These are phyloP conservation scores for Carassius gibelio DNA, from an alignment of 2,113 vertebrate species.

Conservation along the genomic window DNA sequence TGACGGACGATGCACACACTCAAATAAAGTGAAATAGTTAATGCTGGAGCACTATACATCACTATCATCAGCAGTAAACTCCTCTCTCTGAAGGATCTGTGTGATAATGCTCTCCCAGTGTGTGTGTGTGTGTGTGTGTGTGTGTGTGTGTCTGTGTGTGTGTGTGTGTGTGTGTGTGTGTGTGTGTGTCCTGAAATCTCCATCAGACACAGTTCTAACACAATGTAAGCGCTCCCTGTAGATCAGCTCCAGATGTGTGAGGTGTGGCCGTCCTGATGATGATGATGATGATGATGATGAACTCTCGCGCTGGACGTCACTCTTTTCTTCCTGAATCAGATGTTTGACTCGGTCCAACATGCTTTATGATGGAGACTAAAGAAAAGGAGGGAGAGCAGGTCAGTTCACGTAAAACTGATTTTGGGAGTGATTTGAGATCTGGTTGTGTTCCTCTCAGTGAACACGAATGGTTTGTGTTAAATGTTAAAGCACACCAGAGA, in stretches of 20 bases:
- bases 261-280: background rate
- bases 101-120: slow-evolving; percentile 42
- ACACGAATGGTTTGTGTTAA: slow-evolving; percentile 70
- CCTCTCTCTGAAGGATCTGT: background rate
- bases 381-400: background rate
- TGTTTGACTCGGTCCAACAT: background rate
- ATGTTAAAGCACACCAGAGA: slow-evolving; percentile 63
- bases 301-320: background rate
- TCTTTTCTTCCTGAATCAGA: background rate
- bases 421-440: background rate
- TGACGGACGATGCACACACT: no score
- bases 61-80: background rate
- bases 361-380: background rate
- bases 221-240: slow-evolving; percentile 56
- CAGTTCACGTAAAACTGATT: background rate
- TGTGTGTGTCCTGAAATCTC: slow-evolving; percentile 51
- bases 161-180: background rate
- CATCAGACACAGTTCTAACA: slow-evolving; percentile 55
- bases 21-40: background rate
- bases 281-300: background rate
- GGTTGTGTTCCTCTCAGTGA: no score
- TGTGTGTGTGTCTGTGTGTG: background rate
- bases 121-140: slow-evolving; percentile 50
- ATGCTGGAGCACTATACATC: background rate
- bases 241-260: slow-evolving; percentile 72